Evolutionary conservation across 1,140 invertebrate genomes (phyloP), one percentile per base, ranked within the genome.

Genomic region (Cephus cinctus): DNA sequence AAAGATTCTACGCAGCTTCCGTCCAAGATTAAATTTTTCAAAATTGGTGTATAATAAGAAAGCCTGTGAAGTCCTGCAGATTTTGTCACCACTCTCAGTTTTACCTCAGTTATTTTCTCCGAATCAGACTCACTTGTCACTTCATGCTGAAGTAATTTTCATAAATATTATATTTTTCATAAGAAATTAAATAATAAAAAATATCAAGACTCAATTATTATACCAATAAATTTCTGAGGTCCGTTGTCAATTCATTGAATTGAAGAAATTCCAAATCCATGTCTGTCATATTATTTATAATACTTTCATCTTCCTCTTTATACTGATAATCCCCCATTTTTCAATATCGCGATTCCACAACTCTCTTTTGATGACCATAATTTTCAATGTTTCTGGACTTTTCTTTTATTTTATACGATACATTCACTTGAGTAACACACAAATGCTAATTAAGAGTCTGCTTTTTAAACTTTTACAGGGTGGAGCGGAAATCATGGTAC

Each of bases 31-130:
- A 50, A 41, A 36, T 30, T 34, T 43, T 9, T 50, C 6, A 50
- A 23, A 20, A 14, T 41, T 8, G 47, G 47, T 12, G 47, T 50
- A 18, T 43, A 50, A 19, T 50, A 31, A 2, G 41, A 40, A n/a
- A 50, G 41, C 22, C 47, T 21, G 18, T 50, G 47, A 38, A 50
- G 47, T 15, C 47, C 47, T 19, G 47, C 47, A 18, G 42, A 32
- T 6, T n/a, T 27, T 4, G 47, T 42, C 3, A 43, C 15, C 4
- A 50, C 47, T 19, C 43, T 50, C 2, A 50, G 22, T 41, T 43
- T 43, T n/a, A 35, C 47, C 32, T 22, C 20, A 0, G 16, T 36
- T 43, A 43, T 27, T 5, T 34, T 36, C 3, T 9, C 34, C 20
- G 25, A 25, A 5, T 50, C 47, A 15, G 15, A 36, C 9, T 50